These are phyloP conservation scores for Dioctria linearis DNA, from an alignment of 2,888 invertebrate genomes.

Conservation along the genomic window DNA sequence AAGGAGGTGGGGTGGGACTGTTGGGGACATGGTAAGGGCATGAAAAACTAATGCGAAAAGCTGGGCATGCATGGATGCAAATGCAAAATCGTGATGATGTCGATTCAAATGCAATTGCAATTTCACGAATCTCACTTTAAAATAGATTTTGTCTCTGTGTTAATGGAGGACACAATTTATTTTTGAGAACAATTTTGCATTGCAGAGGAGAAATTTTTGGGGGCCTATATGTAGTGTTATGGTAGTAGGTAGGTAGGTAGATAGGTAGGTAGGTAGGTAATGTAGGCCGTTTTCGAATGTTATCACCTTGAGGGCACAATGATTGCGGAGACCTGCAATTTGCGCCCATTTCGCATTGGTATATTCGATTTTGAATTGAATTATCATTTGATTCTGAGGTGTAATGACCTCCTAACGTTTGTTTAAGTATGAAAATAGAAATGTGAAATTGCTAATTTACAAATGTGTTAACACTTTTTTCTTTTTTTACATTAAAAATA, in stretches of 20 bases:
- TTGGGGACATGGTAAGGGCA: conserved; percentile 1
- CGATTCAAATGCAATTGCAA: conserved; percentile 21
- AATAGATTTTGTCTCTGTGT: conserved; percentile 22
- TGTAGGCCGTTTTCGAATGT: conserved; percentile 25
- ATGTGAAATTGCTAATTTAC: too few relatives aligned
- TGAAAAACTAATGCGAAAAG: conserved; percentile 31
- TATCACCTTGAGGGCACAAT: conserved; percentile 30
- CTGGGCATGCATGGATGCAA: neutral
- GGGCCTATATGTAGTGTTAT: neutral
- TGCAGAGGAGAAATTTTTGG: conserved; percentile 33
- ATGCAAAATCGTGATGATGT: conserved; percentile 6
- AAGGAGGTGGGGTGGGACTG: neutral
- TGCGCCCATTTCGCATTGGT: too few relatives aligned
- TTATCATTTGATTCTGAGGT: too few relatives aligned
- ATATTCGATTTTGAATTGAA: too few relatives aligned
- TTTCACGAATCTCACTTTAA: conserved; percentile 32
- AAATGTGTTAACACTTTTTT: too few relatives aligned
- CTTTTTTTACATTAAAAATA: too few relatives aligned
- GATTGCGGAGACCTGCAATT: too few relatives aligned
- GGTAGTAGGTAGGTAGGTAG: neutral
- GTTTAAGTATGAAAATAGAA: too few relatives aligned
- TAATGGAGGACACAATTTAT: conserved; percentile 34
- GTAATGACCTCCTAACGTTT: too few relatives aligned
- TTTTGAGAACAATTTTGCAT: conserved; percentile 18
- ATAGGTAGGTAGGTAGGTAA: neutral